A percentile compares a stretch with the other conserved stretches of the same genome.
phyloP scores from a whole-genome alignment of 2,113 vertebrate species.

The Etheostoma spectabile region DNA sequence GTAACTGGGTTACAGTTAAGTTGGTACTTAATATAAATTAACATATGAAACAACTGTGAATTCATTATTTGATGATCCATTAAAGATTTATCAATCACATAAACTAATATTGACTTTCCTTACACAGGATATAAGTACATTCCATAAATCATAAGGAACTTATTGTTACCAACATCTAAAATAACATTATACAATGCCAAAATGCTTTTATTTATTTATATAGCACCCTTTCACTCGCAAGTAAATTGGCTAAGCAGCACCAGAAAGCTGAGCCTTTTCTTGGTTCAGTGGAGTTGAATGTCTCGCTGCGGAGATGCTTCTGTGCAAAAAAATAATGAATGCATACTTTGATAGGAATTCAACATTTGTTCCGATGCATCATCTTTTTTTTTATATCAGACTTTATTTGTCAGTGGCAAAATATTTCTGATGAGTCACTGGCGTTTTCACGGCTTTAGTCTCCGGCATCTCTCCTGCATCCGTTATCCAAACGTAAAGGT shows the following conservation, averaged over 20 bases:
- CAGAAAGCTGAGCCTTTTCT: conserved; percentile 12
- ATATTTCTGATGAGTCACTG: conserved; percentile 21
- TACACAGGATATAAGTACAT: not conserved
- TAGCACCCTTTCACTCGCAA: conserved; percentile 9
- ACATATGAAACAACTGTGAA: not conserved
- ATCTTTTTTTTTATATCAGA: conserved; percentile 2
- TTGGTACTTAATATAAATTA: not conserved
- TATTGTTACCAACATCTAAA: not conserved
- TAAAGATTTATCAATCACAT: not conserved
- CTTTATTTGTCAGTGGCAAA: conserved; percentile 18
- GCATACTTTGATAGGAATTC: conserved; percentile 13
- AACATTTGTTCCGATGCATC: conserved; percentile 28
- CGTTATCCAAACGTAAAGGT: not conserved
- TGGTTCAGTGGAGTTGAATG: conserved; percentile 26
- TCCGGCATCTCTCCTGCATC: not conserved
- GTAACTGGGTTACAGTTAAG: not conserved
- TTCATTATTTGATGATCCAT: not conserved
- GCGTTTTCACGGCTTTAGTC: not conserved
- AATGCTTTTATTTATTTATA: conserved; percentile 5
- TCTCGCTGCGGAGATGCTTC: conserved; percentile 7
- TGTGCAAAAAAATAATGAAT: conserved; percentile 16
- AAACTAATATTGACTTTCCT: not conserved
- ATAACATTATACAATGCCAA: conserved; percentile 5
- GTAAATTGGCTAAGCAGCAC: conserved; percentile 34
- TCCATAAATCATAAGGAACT: not conserved